These are phyloP conservation scores for Wasmannia auropunctata DNA, from an alignment of 1,140 invertebrate species.

Conservation along the genomic window DNA sequence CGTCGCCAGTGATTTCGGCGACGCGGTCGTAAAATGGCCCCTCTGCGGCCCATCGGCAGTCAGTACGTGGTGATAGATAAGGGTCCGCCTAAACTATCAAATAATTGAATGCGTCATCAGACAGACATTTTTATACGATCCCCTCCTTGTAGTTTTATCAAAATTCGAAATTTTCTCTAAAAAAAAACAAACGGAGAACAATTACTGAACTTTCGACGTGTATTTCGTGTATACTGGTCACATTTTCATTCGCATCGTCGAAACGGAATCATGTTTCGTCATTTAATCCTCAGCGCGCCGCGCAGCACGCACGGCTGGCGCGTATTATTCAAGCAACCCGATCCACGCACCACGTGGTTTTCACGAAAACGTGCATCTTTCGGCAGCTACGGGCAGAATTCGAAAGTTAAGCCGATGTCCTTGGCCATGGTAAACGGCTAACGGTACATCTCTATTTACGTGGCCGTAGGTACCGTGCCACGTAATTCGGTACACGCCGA, in stretches of 20 bases:
- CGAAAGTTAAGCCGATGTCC: constrained; percentile 64
- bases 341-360: constrained; percentile 1
- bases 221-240: background rate
- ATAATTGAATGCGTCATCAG: constrained; percentile 66
- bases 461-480: constrained; percentile 32
- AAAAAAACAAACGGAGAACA: background rate
- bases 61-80: constrained; percentile 64
- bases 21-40: constrained; percentile 77
- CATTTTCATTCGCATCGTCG: background rate
- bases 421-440: constrained; percentile 69
- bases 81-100: constrained; percentile 44
- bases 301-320: background rate
- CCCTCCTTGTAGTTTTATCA: constrained; percentile 30
- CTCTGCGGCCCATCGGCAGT: constrained; percentile 17
- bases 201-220: background rate
- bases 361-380: constrained; percentile 24
- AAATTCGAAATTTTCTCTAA: background rate
- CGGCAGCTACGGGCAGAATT: constrained; percentile 52
- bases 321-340: constrained; percentile 3
- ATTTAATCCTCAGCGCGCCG: constrained; percentile 19
- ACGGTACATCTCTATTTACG: constrained; percentile 69
- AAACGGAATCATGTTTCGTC: constrained; percentile 28
- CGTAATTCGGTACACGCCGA: constrained; percentile 74
- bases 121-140: constrained; percentile 31
- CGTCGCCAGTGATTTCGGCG: constrained; percentile 82